Evolutionary conservation across 2,113 vertebrate species (phyloP).

Genomic region (Gasterosteus nipponicus): DNA sequence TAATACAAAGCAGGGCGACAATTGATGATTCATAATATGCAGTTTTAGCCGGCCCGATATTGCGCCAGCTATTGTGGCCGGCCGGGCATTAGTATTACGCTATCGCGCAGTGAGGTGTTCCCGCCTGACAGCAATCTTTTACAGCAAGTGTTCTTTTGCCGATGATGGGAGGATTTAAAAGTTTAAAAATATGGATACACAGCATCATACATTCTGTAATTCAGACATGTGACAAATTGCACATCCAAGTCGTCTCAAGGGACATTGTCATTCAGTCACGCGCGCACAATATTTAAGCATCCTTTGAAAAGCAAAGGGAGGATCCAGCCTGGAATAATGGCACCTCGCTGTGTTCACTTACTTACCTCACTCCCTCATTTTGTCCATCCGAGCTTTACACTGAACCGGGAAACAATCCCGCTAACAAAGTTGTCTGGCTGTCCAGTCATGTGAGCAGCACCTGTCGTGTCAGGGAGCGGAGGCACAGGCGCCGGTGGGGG

Average conservation of each 20-base stretch:
- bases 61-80: slow-evolving; percentile 69
- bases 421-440: slow-evolving; percentile 81
- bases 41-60: slow-evolving; percentile 78
- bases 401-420: slow-evolving; percentile 53
- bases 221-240: slow-evolving; percentile 65
- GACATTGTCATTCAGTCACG: slow-evolving; percentile 50
- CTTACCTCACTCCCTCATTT: slow-evolving; percentile 43
- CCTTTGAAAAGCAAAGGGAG: slow-evolving; percentile 46
- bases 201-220: slow-evolving; percentile 55
- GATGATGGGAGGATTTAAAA: slow-evolving; percentile 61
- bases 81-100: slow-evolving; percentile 67
- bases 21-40: slow-evolving; percentile 85
- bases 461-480: slow-evolving; percentile 64
- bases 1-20: slow-evolving; percentile 83
- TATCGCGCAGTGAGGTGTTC: slow-evolving; percentile 60
- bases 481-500: slow-evolving; percentile 63
- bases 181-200: slow-evolving; percentile 78
- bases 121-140: slow-evolving; percentile 73
- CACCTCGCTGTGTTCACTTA: slow-evolving; percentile 51
- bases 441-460: slow-evolving; percentile 78
- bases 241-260: slow-evolving; percentile 43
- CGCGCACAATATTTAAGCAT: slow-evolving; percentile 52
- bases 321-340: slow-evolving; percentile 55
- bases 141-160: slow-evolving; percentile 54
- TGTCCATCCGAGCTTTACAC: slow-evolving; percentile 41